Evolutionary conservation across 2,797 vertebrate species (phyloP), one percentile per base, ranked within the genome.

Genomic region (Atherinosoma microstoma): DNA sequence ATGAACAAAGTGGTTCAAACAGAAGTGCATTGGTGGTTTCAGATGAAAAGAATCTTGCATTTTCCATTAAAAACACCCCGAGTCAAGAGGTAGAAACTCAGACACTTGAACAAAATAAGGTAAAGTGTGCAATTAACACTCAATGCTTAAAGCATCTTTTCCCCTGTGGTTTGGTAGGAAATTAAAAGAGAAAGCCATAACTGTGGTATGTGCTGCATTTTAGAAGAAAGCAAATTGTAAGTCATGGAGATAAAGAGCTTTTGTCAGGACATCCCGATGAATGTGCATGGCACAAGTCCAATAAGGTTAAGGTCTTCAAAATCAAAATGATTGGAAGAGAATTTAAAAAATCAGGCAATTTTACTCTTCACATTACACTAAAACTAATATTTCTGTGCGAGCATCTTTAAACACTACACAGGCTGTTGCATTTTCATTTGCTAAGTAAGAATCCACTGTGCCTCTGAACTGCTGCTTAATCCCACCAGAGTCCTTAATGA

Each of bases 131-230:
- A 77, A 82, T 70, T 67, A 76, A 71, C 67, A 73, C 61, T 65
- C 72, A 83, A 83, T 64, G 61, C 24, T 80, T 13, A 68, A 29
- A 76, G 76, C 68, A 76, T 73, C 49, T 64, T 70, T 82, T 61
- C 27, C 22, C 7, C 58, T 70, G 73, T 40, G 49, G 47, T 70
- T 80, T 74, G 49, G 58, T 63, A 51, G 70, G 62, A 73, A 71
- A 76, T 40, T 29, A 76, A 59, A 73, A 70, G 66, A 65, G 64
- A 54, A 67, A 53, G 24, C 53, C 45, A 79, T 74, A 86, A 89
- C 70, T 87, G 57, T 30, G 27, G 30, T 0, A 22, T 51, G 24
- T 18, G 8, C 22, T 13, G 27, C 4, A 18, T 49, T 34, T 27
- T 24, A 62, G 16, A 67, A 61, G 56, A 49, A 42, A 34, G 18